Conservation (phyloP, 2,888 invertebrate species). For the Drosophila infuscata region DNA sequence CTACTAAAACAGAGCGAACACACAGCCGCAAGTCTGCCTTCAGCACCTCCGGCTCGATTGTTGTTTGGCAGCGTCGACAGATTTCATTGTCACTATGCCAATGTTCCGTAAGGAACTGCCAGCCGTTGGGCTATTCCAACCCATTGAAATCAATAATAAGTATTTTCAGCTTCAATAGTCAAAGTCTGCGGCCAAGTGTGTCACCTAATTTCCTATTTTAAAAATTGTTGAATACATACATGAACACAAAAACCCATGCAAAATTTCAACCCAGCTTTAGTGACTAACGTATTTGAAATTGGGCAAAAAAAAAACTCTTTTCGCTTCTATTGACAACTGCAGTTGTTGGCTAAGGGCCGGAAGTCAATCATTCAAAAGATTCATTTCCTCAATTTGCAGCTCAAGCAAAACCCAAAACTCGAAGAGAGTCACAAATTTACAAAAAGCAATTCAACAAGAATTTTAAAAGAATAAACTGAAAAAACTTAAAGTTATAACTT, state of each 20-base stretch:
- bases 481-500: slow-evolving; percentile 1
- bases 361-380: slow-evolving; percentile 74
- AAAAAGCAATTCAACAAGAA: slow-evolving; percentile 15
- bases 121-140: slow-evolving; percentile 33
- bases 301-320: slow-evolving; percentile 38
- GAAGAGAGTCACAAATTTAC: slow-evolving; percentile 28
- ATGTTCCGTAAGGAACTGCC: slow-evolving; percentile 50
- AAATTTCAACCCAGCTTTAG: slow-evolving; percentile 24
- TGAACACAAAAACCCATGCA: neutral
- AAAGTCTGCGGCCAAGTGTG: neutral
- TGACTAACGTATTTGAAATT: slow-evolving; percentile 26
- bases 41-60: slow-evolving; percentile 9
- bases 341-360: slow-evolving; percentile 52
- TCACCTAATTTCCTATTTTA: slow-evolving; percentile 20
- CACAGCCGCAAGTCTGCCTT: slow-evolving; percentile 18
- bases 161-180: slow-evolving; percentile 37
- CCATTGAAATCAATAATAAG: slow-evolving; percentile 59
- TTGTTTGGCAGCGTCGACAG: slow-evolving; percentile 51
- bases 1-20: slow-evolving; percentile 62
- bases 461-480: neutral
- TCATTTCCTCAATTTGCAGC: slow-evolving; percentile 72
- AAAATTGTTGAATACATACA: neutral
- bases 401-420: slow-evolving; percentile 24
- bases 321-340: slow-evolving; percentile 3
- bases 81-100: slow-evolving; percentile 70